Evolutionary conservation across 2,888 invertebrate species (phyloP), one percentile per base, ranked within the genome.

Genomic region (Agrotis segetum): DNA sequence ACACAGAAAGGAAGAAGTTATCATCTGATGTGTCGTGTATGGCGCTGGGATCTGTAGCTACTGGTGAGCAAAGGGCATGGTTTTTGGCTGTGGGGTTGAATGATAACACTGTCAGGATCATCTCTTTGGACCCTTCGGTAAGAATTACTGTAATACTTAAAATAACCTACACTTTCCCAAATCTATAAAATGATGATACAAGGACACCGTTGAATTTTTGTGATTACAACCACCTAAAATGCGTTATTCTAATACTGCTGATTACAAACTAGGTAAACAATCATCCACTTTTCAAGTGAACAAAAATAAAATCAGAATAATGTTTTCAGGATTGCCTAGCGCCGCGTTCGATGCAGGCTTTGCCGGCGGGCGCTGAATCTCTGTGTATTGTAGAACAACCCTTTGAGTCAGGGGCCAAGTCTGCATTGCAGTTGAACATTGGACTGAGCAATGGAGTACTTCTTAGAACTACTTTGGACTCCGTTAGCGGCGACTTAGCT

Each of bases 11-110:
- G 14, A 99, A 99, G 89, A 99, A 99, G 90, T 98, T 99, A 97
- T 98, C 99, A 9, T 98, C 98, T 0, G 99, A 99, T 93, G 99
- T 99, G 0, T 98, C 99, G 83, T 99, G 99, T 91, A 99, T 99
- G 99, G 99, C 99, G 0, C 95, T 99, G 74, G 99, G 99, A 0
- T 98, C 98, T 67, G 99, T 99, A 0, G 99, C 99, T 0, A 97
- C 98, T 2, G 99, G 99, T 7, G 99, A 99, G 92, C 99, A 99
- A 90, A 96, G 99, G 74, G 99, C 99, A 0, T 98, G 99, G 97
- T 99, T 99, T 91, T 96, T 99, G 86, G 99, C 99, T 74, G 99
- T 99, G 46, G 99, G 99, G 2, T 96, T 99, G 49, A 98, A 98
- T 66, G 99, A 99, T 89, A 99, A 99, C 89, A 99, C 99, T 34